phyloP scores from a whole-genome alignment of 2,797 vertebrate species.

The Acropternis orthonyx region DNA sequence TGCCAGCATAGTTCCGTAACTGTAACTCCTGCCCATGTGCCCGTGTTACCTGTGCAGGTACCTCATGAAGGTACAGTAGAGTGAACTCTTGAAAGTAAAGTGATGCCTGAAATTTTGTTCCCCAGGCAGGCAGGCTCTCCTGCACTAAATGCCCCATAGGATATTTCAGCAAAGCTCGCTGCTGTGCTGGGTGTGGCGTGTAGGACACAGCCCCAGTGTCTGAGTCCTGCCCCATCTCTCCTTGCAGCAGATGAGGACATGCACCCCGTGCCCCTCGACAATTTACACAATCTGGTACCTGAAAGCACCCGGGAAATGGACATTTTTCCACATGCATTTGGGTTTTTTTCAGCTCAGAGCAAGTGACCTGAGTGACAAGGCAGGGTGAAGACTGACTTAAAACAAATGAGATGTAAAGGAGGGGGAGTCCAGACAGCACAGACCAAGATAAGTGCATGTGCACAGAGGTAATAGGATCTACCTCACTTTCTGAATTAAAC shows the following conservation, averaged over 20 bases:
- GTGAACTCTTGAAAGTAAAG: background rate
- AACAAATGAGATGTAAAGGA: background rate
- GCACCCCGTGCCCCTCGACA: fast-evolving
- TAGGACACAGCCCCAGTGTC: fast-evolving
- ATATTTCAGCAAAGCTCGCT: fast-evolving
- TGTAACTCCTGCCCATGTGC: fast-evolving
- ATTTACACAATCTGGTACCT: fast-evolving
- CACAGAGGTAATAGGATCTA: background rate
- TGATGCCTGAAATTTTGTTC: fast-evolving
- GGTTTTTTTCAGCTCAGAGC: background rate
- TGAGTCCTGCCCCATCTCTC: background rate
- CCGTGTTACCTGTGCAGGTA: fast-evolving
- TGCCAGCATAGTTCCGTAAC: background rate
- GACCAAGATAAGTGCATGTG: fast-evolving
- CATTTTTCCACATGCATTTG: fast-evolving
- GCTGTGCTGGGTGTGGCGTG: fast-evolving
- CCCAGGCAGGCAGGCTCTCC: fast-evolving
- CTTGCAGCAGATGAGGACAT: fast-evolving
- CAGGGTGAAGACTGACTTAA: too few relatives aligned
- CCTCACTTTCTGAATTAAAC: background rate
- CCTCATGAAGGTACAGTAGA: too few relatives aligned
- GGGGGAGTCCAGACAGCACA: fast-evolving
- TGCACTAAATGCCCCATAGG: fast-evolving
- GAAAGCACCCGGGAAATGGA: fast-evolving
- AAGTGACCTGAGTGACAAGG: fast-evolving